Percentiles rank a stretch among this genome's conserved stretches.
phyloP scores from a whole-genome alignment of 2,797 vertebrate species.

The Yasuhikotakia modesta region DNA sequence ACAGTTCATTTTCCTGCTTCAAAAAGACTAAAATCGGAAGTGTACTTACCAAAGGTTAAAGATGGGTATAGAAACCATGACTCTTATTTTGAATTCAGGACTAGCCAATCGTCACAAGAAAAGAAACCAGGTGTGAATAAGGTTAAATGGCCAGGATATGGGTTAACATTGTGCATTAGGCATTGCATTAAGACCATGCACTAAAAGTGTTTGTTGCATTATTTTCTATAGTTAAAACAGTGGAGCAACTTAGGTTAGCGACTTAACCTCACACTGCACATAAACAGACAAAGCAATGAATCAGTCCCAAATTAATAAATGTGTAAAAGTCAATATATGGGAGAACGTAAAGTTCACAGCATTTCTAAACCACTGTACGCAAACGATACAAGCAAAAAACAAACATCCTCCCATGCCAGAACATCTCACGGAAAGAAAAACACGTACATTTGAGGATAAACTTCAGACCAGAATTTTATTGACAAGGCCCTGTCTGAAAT shows the following conservation, averaged over 20 bases:
- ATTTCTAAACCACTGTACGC: slow-evolving; percentile 43
- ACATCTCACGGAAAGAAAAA: slow-evolving; percentile 74
- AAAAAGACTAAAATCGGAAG: slow-evolving; percentile 78
- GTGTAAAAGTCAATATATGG: slow-evolving; percentile 8
- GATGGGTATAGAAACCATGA: slow-evolving; percentile 71
- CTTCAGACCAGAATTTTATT: slow-evolving; percentile 83
- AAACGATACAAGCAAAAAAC: slow-evolving; percentile 40
- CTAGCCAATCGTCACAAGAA: slow-evolving; percentile 77
- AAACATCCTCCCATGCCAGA: slow-evolving; percentile 66
- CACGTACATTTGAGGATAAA: slow-evolving; percentile 77
- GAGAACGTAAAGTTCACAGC: slow-evolving; percentile 20
- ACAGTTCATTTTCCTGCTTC: slow-evolving; percentile 73
- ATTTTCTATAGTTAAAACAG: slow-evolving; percentile 36
- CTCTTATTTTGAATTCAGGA: slow-evolving; percentile 80
- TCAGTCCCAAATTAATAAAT: slow-evolving; percentile 27
- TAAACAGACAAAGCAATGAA: slow-evolving; percentile 17
- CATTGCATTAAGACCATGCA: slow-evolving; percentile 75
- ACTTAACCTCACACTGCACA: slow-evolving; percentile 53
- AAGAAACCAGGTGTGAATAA: slow-evolving; percentile 66
- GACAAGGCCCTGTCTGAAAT: slow-evolving; percentile 75
- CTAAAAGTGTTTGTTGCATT: slow-evolving; percentile 38
- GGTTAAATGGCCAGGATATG: slow-evolving; percentile 70
- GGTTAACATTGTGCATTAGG: slow-evolving; percentile 68
- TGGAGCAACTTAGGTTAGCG: slow-evolving; percentile 48
- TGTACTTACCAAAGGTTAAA: slow-evolving; percentile 81